These are phyloP conservation scores for Leptinotarsa rubiginosa DNA, from an alignment of 2,888 invertebrate species.

Conservation along the genomic window DNA sequence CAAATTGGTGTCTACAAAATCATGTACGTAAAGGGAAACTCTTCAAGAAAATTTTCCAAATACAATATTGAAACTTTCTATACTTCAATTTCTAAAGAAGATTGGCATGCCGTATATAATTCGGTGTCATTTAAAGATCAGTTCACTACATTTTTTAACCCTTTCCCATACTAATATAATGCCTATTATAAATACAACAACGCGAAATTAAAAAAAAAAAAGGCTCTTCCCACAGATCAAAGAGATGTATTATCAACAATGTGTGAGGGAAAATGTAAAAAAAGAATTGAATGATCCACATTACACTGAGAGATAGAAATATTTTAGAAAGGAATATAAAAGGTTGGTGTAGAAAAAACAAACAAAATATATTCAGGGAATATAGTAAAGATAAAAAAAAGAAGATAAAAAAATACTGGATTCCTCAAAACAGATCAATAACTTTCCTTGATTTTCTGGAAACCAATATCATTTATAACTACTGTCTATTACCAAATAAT, in stretches of 20 bases:
- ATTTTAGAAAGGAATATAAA: constrained; percentile 17
- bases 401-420: constrained; percentile 20
- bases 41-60: constrained; percentile 17
- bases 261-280: constrained; percentile 10
- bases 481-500: constrained; percentile 15
- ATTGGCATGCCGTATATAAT: constrained; percentile 15
- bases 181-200: constrained; percentile 11
- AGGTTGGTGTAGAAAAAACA: too few species aligned
- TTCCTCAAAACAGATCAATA: background rate
- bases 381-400: constrained; percentile 12
- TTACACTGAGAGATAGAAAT: constrained; percentile 21
- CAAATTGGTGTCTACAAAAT: constrained; percentile 15
- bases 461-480: background rate
- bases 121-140: constrained; percentile 18
- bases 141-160: constrained; percentile 3
- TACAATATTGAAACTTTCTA: constrained; percentile 22
- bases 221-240: constrained; percentile 19
- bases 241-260: constrained; percentile 14
- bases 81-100: constrained; percentile 17
- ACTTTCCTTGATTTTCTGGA: constrained; percentile 15
- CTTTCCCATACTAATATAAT: constrained; percentile 8
- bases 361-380: constrained; percentile 10
- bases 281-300: constrained; percentile 11
- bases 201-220: constrained; percentile 8
- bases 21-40: constrained; percentile 13